Percentiles rank a stretch among this genome's conserved stretches.
Conservation (phyloP, 2,797 vertebrate species). For the Rousettus madagascariensis region DNA sequence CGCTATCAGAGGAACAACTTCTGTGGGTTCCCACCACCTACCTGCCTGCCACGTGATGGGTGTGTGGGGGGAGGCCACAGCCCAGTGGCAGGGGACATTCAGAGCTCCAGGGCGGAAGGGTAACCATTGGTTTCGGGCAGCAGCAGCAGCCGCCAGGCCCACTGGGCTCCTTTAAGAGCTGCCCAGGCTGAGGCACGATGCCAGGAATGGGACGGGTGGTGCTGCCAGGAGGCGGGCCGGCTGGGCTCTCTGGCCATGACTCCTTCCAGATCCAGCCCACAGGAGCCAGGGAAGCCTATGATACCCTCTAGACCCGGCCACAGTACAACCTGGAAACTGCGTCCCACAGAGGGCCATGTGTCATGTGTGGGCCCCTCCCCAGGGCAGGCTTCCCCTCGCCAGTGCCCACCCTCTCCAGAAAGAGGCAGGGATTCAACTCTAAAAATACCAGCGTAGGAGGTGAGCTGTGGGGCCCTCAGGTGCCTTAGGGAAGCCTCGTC, state of each 20-base stretch:
- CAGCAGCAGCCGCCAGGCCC: background rate
- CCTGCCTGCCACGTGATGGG: background rate
- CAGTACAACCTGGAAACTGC: background rate
- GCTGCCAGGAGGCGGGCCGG: background rate
- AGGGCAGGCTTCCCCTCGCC: background rate
- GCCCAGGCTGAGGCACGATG: background rate
- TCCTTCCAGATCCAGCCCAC: background rate
- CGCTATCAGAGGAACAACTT: background rate
- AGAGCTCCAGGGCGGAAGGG: background rate
- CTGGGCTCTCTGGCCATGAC: background rate
- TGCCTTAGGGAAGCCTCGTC: background rate
- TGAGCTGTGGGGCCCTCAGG: background rate
- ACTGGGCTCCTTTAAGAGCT: conserved; percentile 30
- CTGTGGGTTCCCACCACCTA: fast-evolving
- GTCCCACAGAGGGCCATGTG: background rate
- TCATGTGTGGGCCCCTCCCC: background rate
- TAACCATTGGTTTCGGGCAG: background rate
- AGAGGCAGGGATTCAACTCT: background rate
- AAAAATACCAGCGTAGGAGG: background rate
- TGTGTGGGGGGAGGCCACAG: no score
- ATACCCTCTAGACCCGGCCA: background rate
- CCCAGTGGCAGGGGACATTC: background rate
- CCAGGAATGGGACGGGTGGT: background rate
- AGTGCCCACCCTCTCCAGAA: background rate
- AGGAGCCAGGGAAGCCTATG: background rate